Evolutionary conservation across 2,797 vertebrate species (phyloP), one percentile per base, ranked within the genome.

Genomic region (Hydrocynus forskahlii): DNA sequence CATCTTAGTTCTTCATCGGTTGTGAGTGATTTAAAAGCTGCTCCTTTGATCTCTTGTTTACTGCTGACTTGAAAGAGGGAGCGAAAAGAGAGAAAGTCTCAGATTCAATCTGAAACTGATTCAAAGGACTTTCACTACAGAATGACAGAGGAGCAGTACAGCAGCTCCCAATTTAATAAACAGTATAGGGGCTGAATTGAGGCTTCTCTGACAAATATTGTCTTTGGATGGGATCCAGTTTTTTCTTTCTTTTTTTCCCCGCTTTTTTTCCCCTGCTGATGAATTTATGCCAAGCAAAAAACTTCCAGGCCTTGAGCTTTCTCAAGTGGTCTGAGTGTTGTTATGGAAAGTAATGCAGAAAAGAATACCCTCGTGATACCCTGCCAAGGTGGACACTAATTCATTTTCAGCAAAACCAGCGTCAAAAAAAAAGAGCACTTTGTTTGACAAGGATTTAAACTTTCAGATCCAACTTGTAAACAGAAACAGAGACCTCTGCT

Each of bases 151-250:
- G 76, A 78, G 59, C 74, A 70, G 23, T 76, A 76, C 82, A 87
- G 82, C 89, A 88, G 87, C 76, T 71, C 84, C 86, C 88, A 92
- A 89, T 91, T 88, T 91, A 92, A 92, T 91, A 92, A 92, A 92
- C 91, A 92, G 85, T 86, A 87, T 82, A 90, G 89, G 88, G 86
- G 90, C 89, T 92, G 87, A 92, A 93, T 91, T 89, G 88, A 92
- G 88, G 87, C 91, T 91, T 90, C 88, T 89, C 90, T 91, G 91
- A 92, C 91, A 92, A 93, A 93, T 93, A 93, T 94, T 94, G 90
- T 92, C 80, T 87, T 93, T 94, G 93, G 93, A 88, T 19, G n/a
- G 79, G 66, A 4, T 90, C 93, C 92, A 93, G 85, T 87, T 91
- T 91, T 90, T 90, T 92, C 63, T 67, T 78, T 55, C 50, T 48